phyloP scores from a whole-genome alignment of 2,113 vertebrate genomes.

The Neomonachus schauinslandi region DNA sequence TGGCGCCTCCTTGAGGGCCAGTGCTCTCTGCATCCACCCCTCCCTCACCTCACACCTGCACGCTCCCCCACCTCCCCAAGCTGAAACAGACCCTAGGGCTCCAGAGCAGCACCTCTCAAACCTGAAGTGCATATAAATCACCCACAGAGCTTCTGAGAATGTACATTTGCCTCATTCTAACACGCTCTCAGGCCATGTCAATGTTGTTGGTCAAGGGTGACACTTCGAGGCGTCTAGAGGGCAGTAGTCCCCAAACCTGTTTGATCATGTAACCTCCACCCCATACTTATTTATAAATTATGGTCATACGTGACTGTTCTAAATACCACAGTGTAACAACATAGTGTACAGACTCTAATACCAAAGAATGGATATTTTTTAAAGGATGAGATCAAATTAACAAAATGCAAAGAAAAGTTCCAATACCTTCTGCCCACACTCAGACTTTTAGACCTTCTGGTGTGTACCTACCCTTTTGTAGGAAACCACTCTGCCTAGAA shows the following conservation, averaged over 20 bases:
- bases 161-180: not conserved
- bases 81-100: not conserved
- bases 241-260: not conserved
- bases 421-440: not conserved
- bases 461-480: rapidly evolving
- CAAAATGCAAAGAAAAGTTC: not conserved
- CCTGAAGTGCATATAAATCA: rapidly evolving
- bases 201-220: rapidly evolving
- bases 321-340: rapidly evolving
- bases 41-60: no score
- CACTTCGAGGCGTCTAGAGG: not conserved
- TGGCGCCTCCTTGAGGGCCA: rapidly evolving
- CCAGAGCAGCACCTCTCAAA: not conserved
- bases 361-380: not conserved
- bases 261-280: rapidly evolving
- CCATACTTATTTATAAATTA: not conserved
- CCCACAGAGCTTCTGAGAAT: rapidly evolving
- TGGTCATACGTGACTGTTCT: rapidly evolving
- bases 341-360: rapidly evolving
- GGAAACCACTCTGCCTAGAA: not conserved
- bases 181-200: rapidly evolving
- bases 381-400: not conserved
- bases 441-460: not conserved
- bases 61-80: not conserved
- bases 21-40: not conserved